These are phyloP conservation scores for Brachionus asplanchnoidis DNA, from an alignment of 1,140 invertebrate genomes.

Conservation along the genomic window DNA sequence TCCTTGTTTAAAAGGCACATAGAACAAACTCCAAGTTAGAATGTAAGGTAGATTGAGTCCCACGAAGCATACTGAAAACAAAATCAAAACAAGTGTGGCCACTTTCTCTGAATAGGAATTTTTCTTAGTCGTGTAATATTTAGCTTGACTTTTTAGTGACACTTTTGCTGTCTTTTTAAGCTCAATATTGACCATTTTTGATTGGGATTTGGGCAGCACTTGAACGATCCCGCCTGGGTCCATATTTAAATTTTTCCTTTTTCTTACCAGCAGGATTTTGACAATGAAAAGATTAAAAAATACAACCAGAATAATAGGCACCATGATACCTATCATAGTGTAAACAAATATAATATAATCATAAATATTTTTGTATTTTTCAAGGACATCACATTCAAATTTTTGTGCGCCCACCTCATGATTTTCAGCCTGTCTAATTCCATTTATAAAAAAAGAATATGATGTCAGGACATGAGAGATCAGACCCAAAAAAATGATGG, in stretches of 20 bases:
- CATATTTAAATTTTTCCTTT: background rate
- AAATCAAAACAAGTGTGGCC: background rate
- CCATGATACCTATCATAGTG: background rate
- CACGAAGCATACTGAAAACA: conserved; percentile 1
- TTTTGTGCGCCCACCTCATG: background rate
- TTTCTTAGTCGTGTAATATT: background rate
- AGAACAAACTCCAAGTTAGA: background rate
- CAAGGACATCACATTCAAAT: conserved; percentile 17
- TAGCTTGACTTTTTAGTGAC: too few species aligned
- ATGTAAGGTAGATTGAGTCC: background rate
- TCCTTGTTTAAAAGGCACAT: background rate
- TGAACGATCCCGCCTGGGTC: too few species aligned
- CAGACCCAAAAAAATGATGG: background rate
- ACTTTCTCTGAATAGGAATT: background rate
- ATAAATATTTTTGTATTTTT: background rate
- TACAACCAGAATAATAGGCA: background rate
- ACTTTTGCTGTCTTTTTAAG: too few species aligned
- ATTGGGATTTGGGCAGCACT: background rate
- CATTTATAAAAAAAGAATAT: conserved; percentile 1
- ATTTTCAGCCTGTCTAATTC: background rate
- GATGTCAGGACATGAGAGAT: background rate
- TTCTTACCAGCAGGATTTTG: background rate
- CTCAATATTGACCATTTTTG: background rate
- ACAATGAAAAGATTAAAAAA: conserved; percentile 15
- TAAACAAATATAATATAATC: background rate